Base-by-base conservation (phyloP, 2,113 vertebrate genomes). In the Vimba vimba region DNA sequence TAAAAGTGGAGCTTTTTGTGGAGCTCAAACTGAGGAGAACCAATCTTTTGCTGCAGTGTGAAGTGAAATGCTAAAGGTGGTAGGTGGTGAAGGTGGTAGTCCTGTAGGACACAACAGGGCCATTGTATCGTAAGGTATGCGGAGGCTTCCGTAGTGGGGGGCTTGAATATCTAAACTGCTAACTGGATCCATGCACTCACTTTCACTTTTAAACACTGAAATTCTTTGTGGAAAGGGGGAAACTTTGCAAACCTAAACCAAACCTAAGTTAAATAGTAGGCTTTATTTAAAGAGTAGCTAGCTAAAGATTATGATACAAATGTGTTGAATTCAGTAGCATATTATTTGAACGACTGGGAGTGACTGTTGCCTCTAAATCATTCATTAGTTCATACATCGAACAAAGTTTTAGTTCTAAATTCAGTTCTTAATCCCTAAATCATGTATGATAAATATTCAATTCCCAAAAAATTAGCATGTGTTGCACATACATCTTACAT, bases 121-220 rank as follows among this genome's bases (percentile, higher is more conserved):
- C 83, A 87, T 87, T 87, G 86, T 87, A 64, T 75, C 45, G 10
- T 30, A 25, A 85, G 82, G 86, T 81, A 87, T 87, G 86, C 73
- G 27, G 59, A 66, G 77, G 45, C 52, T 80, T 87, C 82, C 66
- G 82, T 75, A 75, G 77, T 33, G 83, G 82, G 78, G 33, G 86
- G 68, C 68, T 81, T 83, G 68, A 73, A 73, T 83, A 33, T 73
- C 68, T 64, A n/a, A 85, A 76, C 60, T 7, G 52, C 19, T 83
- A 79, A 62, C 55, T 79, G 36, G 33, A 79, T 62, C 85, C 73
- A 55, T 52, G 23, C 25, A 23, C 13, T 27, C 69, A 21, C 27
- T 68, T 64, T 57, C 52, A 75, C 25, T 80, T 57, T 21, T 57
- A 76, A 30, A 85, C 6, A 47, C 17, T 60, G 36, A 73, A 23